phyloP scores from a whole-genome alignment of 2,888 invertebrate species.

The Fragum fragum region DNA sequence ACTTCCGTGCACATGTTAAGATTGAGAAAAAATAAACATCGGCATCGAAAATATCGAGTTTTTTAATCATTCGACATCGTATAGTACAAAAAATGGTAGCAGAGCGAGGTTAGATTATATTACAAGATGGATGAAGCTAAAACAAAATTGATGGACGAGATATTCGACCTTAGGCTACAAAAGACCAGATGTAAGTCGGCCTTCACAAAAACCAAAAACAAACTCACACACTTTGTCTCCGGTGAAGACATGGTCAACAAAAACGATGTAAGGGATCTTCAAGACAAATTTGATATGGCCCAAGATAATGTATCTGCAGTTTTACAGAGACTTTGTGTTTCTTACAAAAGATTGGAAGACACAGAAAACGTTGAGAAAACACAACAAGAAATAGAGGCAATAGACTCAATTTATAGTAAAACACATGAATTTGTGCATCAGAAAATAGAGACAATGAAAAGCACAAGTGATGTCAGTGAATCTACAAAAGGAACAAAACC shows the following conservation, averaged over 20 bases:
- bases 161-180: constrained; percentile 12
- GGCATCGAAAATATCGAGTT: neutral
- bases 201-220: constrained; percentile 22
- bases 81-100: constrained; percentile 7
- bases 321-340: neutral
- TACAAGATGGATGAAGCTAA: neutral
- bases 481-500: neutral
- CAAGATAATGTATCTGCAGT: neutral
- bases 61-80: neutral
- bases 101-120: neutral
- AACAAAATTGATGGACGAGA: neutral
- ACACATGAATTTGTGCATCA: neutral
- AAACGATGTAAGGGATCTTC: neutral
- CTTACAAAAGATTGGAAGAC: neutral
- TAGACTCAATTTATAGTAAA: neutral
- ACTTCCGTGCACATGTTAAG: neutral
- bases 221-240: neutral
- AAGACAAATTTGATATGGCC: neutral
- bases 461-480: neutral
- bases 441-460: neutral
- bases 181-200: constrained; percentile 6
- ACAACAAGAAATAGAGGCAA: constrained; percentile 3
- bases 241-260: neutral
- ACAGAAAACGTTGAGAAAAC: neutral
- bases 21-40: neutral